Evolutionary conservation across 2,797 vertebrate species (phyloP).

Genomic region (Pitangus sulphuratus): DNA sequence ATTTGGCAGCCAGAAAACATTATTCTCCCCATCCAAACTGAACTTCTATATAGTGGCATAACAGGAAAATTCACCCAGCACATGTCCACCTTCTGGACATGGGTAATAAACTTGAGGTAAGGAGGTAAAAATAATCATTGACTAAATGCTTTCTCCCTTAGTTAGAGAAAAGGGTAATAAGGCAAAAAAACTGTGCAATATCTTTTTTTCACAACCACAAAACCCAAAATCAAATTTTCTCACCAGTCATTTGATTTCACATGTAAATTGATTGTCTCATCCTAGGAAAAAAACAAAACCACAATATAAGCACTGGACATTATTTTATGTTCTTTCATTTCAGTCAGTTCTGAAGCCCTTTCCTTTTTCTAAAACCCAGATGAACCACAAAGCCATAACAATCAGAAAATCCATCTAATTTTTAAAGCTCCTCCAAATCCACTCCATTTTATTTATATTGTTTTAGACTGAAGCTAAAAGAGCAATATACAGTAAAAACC

Average conservation of each 20-base stretch:
- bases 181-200: neutral
- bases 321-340: neutral
- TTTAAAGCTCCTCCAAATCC: neutral
- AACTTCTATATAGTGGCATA: neutral
- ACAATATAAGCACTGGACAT: neutral
- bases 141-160: neutral
- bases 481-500: neutral
- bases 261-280: constrained; percentile 41
- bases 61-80: neutral
- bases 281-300: neutral
- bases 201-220: neutral
- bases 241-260: constrained; percentile 70
- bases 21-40: neutral
- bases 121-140: neutral
- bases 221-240: neutral
- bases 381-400: neutral
- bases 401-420: neutral
- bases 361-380: neutral
- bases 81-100: neutral
- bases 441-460: neutral
- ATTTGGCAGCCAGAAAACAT: neutral
- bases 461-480: neutral
- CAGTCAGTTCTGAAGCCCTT: neutral
- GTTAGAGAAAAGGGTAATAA: neutral
- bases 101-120: neutral